A percentile compares a stretch with the other conserved stretches of the same genome.
Evolutionary conservation across 2,113 vertebrate species (phyloP).

Genomic region (Hippocampus comes): DNA sequence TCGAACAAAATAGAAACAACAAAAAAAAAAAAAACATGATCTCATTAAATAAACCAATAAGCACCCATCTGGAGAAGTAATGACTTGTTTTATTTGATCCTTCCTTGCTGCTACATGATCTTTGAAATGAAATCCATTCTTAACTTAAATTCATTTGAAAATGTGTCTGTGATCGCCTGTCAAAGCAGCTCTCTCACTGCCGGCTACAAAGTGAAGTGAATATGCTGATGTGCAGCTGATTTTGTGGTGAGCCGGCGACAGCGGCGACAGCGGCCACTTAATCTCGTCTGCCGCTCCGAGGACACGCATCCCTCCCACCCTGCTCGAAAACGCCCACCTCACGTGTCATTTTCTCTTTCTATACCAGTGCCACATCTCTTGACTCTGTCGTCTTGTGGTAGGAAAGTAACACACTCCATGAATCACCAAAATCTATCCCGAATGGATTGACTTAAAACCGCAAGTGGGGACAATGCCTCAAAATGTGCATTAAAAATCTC

Average conservation of each 20-base stretch:
- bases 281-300: constrained; percentile 24
- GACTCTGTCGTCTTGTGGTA: no score
- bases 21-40: neutral
- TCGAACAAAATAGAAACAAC: neutral
- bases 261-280: constrained; percentile 34
- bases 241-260: constrained; percentile 45
- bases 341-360: constrained; percentile 23
- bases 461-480: no score
- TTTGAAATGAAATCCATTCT: constrained; percentile 3
- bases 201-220: constrained; percentile 51
- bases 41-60: neutral
- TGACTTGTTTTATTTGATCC: neutral
- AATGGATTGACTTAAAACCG: no score
- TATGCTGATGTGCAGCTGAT: constrained; percentile 51
- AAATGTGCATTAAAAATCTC: no score
- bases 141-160: constrained; percentile 40
- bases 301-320: constrained; percentile 20
- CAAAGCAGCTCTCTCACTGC: constrained; percentile 36
- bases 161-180: constrained; percentile 39
- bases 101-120: neutral
- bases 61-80: neutral
- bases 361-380: neutral
- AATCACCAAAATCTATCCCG: no score
- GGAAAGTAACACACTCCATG: no score
- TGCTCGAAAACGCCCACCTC: neutral